Evolutionary conservation across 1,140 invertebrate genomes (phyloP), one percentile per base, ranked within the genome.

Genomic region (Prorops nasuta): DNA sequence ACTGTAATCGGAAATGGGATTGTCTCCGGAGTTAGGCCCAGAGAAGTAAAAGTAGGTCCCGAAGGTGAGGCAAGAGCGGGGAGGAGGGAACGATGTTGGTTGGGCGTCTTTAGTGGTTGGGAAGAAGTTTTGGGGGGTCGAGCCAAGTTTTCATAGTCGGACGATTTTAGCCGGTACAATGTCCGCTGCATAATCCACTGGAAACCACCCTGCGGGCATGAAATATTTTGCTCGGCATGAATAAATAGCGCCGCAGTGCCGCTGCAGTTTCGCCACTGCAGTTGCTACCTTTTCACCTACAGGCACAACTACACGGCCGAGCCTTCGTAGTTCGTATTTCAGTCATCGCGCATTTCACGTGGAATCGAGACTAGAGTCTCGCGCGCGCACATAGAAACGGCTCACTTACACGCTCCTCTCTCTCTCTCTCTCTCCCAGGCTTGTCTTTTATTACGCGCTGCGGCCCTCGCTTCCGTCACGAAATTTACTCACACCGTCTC

Each of bases 221-320:
- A 72, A 71, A 73, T 67, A 71, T 72, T 71, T 69, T 58, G 50
- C 44, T 48, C 18, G 22, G 54, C 63, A 63, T 63, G 69, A 71
- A 73, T 72, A 72, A 72, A 68, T 31, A 16, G 44, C 46, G 35
- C 48, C 41, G 48, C 60, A 45, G 45, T 38, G 42, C 40, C 19
- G 38, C 32, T 35, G 40, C 28, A 32, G 24, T 35, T 17, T 24
- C 19, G 40, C 28, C 47, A 45, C 51, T 42, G 49, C 49, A 34
- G 38, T 41, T 44, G 44, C 51, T 37, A 31, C 53, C 46, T 54
- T 64, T 59, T 59, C 59, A 52, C 18, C n/a, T n/a, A n/a, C n/a
- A n/a, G n/a, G n/a, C n/a, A n/a, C n/a, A n/a, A n/a, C n/a, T n/a
- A n/a, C n/a, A n/a, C n/a, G n/a, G n/a, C n/a, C n/a, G n/a, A n/a